Evolutionary conservation across 2,113 vertebrate species (phyloP), one percentile per base, ranked within the genome.

Genomic region (Amblyornis subalaris): DNA sequence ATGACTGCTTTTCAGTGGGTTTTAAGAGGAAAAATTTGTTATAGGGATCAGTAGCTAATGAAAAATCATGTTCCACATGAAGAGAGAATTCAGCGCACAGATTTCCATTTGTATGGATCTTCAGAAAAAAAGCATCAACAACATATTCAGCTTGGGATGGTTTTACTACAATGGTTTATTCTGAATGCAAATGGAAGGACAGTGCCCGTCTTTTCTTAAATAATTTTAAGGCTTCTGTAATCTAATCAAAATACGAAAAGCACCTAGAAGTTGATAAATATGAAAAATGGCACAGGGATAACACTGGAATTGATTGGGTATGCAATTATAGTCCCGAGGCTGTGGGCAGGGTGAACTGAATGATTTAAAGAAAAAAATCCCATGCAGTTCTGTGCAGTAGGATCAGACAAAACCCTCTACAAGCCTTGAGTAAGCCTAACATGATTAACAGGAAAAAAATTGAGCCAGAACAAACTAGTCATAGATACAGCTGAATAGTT

Each of bases 401-500:
- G 64, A 88, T 75, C 60, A 53, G 19, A 88, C 42, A 77, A 94
- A 91, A 83, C 51, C 38, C 23, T 77, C 40, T 54, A 58, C 31
- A 66, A 74, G 24, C 45, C 60, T 88, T 2, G 2, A 67, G 26
- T 48, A 94, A 91, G 40, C 38, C 19, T 64, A 80, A 77, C 60
- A 48, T 23, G 51, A 83, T 61, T 57, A 91, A 61, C 5, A 88
- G 48, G 50, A 31, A 75, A 85, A 81, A 74, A 55, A 9, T 0
- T 8, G 64, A 90, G 53, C 75, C 79, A 74, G 82, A 94, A 64
- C 44, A 94, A 88, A 91, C 89, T 71, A 77, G 51, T 55, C 29
- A 48, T 8, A 77, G 64, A 66, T 88, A 76, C 3, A 94, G 51
- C 44, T 76, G 74, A 62, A 73, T 60, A 85, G 47, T 83, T 93